Conservation (phyloP, 2,888 invertebrate genomes). For the Tuta absoluta region DNA sequence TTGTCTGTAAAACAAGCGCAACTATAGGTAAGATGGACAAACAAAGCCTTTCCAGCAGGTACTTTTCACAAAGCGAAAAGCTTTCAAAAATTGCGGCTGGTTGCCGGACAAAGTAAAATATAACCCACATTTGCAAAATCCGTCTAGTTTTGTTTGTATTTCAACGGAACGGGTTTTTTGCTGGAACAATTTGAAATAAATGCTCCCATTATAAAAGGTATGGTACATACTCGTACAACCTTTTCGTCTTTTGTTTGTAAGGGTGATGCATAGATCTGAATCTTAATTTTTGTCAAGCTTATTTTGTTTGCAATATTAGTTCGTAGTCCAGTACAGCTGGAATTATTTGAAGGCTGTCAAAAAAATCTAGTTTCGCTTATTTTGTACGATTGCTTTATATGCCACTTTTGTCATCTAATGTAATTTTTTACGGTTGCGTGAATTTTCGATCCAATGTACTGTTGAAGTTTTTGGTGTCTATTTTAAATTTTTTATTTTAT, state of each 20-base stretch:
- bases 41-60: conserved; percentile 36
- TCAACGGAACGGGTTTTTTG: conserved; percentile 32
- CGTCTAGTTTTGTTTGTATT: conserved; percentile 38
- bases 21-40: conserved; percentile 31
- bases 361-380: too few relatives aligned
- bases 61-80: conserved; percentile 38
- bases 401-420: too few relatives aligned
- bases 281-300: neutral
- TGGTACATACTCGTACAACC: conserved; percentile 3
- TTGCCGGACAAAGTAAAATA: conserved; percentile 42
- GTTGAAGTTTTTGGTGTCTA: too few relatives aligned
- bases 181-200: conserved; percentile 35
- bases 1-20: neutral
- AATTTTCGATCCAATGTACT: too few relatives aligned
- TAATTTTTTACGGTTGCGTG: too few relatives aligned
- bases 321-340: too few relatives aligned
- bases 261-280: neutral
- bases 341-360: too few relatives aligned
- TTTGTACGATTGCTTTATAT: too few relatives aligned
- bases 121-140: conserved; percentile 39
- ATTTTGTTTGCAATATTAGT: neutral
- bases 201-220: conserved; percentile 28
- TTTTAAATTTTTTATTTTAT: too few relatives aligned
- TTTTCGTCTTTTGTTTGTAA: conserved; percentile 1
- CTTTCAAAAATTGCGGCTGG: conserved; percentile 43